phyloP scores from a whole-genome alignment of 2,113 vertebrate species.

The Pseudorasbora parva region DNA sequence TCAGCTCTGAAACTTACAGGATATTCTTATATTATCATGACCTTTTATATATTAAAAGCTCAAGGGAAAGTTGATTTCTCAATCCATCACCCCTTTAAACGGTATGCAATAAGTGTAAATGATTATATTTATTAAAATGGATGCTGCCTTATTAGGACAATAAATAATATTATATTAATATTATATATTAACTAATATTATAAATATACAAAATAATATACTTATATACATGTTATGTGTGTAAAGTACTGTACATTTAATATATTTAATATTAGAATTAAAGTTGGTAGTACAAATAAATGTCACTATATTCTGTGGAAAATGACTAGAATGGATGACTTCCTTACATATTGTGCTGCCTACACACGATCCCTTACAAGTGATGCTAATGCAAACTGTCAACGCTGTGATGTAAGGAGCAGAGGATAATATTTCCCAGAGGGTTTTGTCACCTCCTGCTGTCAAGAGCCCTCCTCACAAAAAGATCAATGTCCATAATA shows the following conservation, averaged over 20 bases:
- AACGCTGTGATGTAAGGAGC: slow-evolving; percentile 46
- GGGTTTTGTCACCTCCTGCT: slow-evolving; percentile 50
- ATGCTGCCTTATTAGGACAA: too few species aligned
- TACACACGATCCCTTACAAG: neutral
- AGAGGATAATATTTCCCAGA: slow-evolving; percentile 43
- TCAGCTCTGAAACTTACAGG: too few species aligned
- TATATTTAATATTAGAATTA: neutral
- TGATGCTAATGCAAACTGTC: slow-evolving; percentile 51
- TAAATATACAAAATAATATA: neutral
- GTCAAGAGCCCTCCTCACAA: slow-evolving; percentile 37
- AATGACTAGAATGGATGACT: neutral
- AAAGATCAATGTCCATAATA: slow-evolving; percentile 53
- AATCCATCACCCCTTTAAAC: too few species aligned
- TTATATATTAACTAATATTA: too few species aligned
- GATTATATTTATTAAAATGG: too few species aligned
- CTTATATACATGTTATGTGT: neutral
- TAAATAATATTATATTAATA: too few species aligned
- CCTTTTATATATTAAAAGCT: too few species aligned
- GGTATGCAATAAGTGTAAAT: too few species aligned
- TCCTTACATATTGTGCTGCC: slow-evolving; percentile 13
- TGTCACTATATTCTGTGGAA: neutral
- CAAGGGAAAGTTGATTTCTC: too few species aligned
- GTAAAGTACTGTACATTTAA: neutral
- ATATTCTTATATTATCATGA: too few species aligned
- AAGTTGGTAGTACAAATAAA: neutral